Evolutionary conservation across 2,113 vertebrate genomes (phyloP).

Genomic region (Mustela nigripes): DNA sequence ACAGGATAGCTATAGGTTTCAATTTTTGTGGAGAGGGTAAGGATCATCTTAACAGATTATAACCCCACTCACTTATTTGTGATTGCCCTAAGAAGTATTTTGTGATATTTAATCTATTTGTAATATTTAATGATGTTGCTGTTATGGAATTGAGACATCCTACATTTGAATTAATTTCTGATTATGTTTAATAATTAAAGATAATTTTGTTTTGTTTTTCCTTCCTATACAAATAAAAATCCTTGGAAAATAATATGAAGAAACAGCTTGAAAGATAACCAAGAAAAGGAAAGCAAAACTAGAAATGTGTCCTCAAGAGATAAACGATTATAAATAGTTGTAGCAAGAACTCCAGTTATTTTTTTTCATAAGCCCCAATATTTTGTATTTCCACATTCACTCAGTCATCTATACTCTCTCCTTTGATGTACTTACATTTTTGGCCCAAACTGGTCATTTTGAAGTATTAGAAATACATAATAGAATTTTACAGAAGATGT

Average conservation of each 20-base stretch:
- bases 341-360: neutral
- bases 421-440: neutral
- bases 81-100: constrained; percentile 7
- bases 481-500: constrained; percentile 7
- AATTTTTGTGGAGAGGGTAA: neutral
- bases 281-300: neutral
- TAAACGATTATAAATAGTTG: neutral
- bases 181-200: constrained; percentile 38
- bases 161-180: constrained; percentile 30
- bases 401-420: neutral
- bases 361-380: neutral
- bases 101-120: neutral
- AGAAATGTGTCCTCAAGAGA: neutral
- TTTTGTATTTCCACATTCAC: neutral
- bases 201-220: neutral
- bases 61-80: neutral
- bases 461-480: neutral
- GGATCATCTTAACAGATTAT: neutral
- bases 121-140: neutral
- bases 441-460: neutral
- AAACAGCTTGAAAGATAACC: neutral
- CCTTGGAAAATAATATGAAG: neutral
- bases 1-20: neutral
- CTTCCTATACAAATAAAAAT: neutral
- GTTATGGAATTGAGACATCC: neutral